phyloP scores from a whole-genome alignment of 2,888 invertebrate species.

The Octodonta nipae region DNA sequence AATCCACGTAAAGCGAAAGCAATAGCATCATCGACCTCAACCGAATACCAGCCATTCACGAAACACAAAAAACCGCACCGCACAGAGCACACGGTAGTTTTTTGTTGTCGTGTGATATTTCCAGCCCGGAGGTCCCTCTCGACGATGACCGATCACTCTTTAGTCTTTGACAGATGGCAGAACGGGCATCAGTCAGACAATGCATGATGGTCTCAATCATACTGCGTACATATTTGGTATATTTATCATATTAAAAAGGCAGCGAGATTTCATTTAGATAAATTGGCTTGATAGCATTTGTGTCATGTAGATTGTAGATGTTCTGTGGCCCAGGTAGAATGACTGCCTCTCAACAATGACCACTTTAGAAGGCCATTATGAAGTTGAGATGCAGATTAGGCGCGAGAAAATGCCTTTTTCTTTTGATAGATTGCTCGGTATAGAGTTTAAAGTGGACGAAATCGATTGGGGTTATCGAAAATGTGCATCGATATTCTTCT shows the following conservation, averaged over 20 bases:
- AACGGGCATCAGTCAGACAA: constrained; percentile 31
- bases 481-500: constrained; percentile 9
- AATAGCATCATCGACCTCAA: constrained; percentile 15
- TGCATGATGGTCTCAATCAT: constrained; percentile 28
- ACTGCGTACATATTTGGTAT: constrained; percentile 27
- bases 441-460: constrained; percentile 9
- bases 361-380: constrained; percentile 24
- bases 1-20: constrained; percentile 16
- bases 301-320: constrained; percentile 28
- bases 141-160: constrained; percentile 34
- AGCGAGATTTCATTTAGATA: constrained; percentile 34
- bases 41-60: too few relatives aligned
- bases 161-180: constrained; percentile 34
- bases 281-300: constrained; percentile 22
- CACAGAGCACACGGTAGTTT: constrained; percentile 9
- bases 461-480: constrained; percentile 14
- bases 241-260: constrained; percentile 32
- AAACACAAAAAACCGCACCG: constrained; percentile 12
- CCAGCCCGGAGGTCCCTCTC: constrained; percentile 28
- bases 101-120: constrained; percentile 17
- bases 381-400: constrained; percentile 20
- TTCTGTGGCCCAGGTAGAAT: constrained; percentile 30
- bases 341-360: constrained; percentile 30
- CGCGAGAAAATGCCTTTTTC: constrained; percentile 10
- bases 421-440: constrained; percentile 18